Evolutionary conservation across 1,140 invertebrate species (phyloP), one percentile per base, ranked within the genome.

Genomic region (Neocloeon triangulifer): DNA sequence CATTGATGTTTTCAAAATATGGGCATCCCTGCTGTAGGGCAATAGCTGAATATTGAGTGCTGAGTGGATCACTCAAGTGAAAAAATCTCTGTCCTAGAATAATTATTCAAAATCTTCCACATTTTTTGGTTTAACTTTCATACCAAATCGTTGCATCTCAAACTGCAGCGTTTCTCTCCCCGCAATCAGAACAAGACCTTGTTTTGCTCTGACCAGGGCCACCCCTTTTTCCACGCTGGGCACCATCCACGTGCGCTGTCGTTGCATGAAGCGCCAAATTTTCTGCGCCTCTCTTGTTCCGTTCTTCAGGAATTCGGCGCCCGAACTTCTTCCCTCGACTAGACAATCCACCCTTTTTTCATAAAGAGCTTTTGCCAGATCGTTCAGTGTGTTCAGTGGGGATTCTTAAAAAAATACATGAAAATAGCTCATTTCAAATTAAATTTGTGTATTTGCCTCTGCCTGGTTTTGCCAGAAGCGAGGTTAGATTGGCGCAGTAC

Each of bases 1-100:
- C 56, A 43, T 73, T 73, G 13, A 74, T 56, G 38, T 66, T 69
- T 39, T 70, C 62, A 14, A 70, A 51, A 42, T 66, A 75, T 15
- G 69, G 69, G 40, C 69, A 73, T 5, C 70, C 70, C 15, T 65
- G 57, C 52, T 73, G 70, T n/a, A 75, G 51, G 3, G 71, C 70
- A 14, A 75, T 70, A 0, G 69, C 69, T 3, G 71, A 73, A 45
- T 73, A 75, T 25, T 68, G 56, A 0, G 70, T 75, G 39, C 69
- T 71, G 3, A 73, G 47, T 45, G 73, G 73, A 47, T 73, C 67
- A 43, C 70, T 73, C 9, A 75, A 43, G 47, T 73, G 70, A 46
- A 73, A 75, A 48, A 69, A n/a, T n/a, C n/a, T 64, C 39, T 64
- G 59, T 1, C 62, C 52, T n/a, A n/a, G n/a, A n/a, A n/a, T n/a